These are phyloP conservation scores for Ips typographus DNA, from an alignment of 1,140 invertebrate genomes.

Conservation along the genomic window DNA sequence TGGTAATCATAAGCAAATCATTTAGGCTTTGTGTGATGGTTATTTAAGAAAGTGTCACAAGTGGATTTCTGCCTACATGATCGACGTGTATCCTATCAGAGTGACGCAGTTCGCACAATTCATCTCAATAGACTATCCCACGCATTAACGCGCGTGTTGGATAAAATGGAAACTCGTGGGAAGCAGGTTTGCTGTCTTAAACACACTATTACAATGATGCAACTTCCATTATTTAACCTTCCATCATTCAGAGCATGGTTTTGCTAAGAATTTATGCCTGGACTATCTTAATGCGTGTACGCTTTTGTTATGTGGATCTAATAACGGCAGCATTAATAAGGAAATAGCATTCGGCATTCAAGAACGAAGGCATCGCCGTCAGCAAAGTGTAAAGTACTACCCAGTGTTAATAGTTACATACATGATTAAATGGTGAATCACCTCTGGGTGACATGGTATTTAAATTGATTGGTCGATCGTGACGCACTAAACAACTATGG, in stretches of 20 bases:
- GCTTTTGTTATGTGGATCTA: neutral
- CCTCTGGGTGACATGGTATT: conserved; percentile 15
- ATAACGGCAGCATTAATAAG: conserved; percentile 11
- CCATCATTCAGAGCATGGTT: neutral
- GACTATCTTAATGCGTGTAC: neutral
- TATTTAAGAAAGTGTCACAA: neutral
- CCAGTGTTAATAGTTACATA: conserved; percentile 6
- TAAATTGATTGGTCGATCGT: conserved; percentile 9
- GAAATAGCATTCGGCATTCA: conserved; percentile 11
- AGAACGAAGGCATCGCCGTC: conserved; percentile 11
- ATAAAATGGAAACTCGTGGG: neutral
- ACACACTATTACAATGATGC: neutral
- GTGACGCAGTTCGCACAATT: neutral
- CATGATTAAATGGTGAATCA: conserved; percentile 18
- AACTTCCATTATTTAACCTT: neutral
- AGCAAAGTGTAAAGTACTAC: neutral
- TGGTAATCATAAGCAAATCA: neutral
- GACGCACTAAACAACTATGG: conserved; percentile 6
- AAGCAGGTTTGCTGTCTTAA: neutral
- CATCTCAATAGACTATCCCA: neutral
- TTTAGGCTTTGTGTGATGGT: neutral
- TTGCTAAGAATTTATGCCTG: neutral
- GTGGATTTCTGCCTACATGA: neutral
- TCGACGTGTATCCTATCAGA: neutral
- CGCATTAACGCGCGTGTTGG: neutral